Conservation (phyloP, 1,140 invertebrate species). For the Lordiphosa stackelbergi region DNA sequence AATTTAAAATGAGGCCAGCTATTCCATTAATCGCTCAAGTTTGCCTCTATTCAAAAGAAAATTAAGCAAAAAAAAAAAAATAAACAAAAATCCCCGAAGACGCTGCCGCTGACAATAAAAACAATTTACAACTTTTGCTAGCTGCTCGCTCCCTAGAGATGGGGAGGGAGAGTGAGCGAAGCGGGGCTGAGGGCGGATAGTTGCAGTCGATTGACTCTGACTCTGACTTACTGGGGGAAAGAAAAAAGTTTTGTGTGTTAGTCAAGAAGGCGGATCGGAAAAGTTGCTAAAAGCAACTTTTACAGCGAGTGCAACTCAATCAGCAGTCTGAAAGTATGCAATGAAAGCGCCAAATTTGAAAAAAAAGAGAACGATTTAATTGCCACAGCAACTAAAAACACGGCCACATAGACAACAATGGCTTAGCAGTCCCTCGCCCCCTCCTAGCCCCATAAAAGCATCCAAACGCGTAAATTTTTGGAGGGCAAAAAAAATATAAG, state of each 20-base stretch:
- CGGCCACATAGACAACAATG: conserved; percentile 18
- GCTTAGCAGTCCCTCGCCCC: conserved; percentile 15
- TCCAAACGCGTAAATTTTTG: conserved; percentile 29
- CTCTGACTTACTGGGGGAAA: not conserved
- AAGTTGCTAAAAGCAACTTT: conserved; percentile 37
- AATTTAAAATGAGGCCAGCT: not conserved
- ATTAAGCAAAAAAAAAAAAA: too few relatives aligned
- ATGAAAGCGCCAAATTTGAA: not conserved
- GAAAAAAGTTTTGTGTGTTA: conserved; percentile 1
- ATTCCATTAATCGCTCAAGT: too few relatives aligned
- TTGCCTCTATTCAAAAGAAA: too few relatives aligned
- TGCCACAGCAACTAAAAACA: conserved; percentile 19
- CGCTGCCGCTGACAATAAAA: conserved; percentile 17
- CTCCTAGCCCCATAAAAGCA: conserved; percentile 40
- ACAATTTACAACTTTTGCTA: conserved; percentile 37
- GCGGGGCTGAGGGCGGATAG: not conserved
- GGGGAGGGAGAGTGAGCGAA: not conserved
- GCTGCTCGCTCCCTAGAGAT: not conserved
- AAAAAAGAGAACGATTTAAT: conserved; percentile 13
- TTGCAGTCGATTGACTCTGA: conserved; percentile 19
- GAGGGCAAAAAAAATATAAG: too few relatives aligned
- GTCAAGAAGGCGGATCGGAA: conserved; percentile 29
- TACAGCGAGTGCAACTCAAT: conserved; percentile 49
- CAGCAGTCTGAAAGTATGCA: conserved; percentile 19
- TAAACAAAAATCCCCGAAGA: conserved; percentile 4